Conservation (phyloP, 2,113 vertebrate genomes). For the Piaya cayana region DNA sequence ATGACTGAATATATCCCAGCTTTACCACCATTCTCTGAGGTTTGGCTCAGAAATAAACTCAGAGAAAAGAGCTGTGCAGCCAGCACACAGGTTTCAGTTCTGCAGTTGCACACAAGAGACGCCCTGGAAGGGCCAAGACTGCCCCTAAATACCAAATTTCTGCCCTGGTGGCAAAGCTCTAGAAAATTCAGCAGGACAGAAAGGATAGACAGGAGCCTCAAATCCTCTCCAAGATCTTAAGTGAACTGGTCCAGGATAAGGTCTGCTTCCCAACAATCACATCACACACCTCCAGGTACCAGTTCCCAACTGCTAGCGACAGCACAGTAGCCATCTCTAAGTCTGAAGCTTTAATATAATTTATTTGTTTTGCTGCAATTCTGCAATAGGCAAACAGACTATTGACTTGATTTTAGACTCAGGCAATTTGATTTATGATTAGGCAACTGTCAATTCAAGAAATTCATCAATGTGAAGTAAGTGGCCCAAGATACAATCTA, state of each 20-base stretch:
- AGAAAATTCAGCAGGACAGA: not conserved
- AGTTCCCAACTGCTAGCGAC: fast-evolving
- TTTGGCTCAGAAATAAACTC: not conserved
- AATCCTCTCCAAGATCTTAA: not conserved
- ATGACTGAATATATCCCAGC: fast-evolving
- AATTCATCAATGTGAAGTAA: not conserved
- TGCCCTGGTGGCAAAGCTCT: not conserved
- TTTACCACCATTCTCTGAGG: not conserved
- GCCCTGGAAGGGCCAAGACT: not conserved
- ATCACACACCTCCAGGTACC: not conserved
- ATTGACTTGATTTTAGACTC: not conserved
- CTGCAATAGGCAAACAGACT: not conserved
- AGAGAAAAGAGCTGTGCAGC: not conserved
- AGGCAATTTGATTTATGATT: not conserved
- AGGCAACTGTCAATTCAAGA: not conserved
- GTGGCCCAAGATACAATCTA: not conserved
- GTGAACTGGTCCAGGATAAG: not conserved
- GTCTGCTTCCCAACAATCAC: not conserved
- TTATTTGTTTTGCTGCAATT: not conserved
- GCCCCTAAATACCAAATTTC: not conserved
- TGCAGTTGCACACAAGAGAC: not conserved
- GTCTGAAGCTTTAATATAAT: fast-evolving
- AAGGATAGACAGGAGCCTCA: not conserved
- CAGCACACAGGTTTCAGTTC: fast-evolving
- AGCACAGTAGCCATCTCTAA: not conserved